Evolutionary conservation across 2,113 vertebrate genomes (phyloP).

Genomic region (Aegithalos caudatus): DNA sequence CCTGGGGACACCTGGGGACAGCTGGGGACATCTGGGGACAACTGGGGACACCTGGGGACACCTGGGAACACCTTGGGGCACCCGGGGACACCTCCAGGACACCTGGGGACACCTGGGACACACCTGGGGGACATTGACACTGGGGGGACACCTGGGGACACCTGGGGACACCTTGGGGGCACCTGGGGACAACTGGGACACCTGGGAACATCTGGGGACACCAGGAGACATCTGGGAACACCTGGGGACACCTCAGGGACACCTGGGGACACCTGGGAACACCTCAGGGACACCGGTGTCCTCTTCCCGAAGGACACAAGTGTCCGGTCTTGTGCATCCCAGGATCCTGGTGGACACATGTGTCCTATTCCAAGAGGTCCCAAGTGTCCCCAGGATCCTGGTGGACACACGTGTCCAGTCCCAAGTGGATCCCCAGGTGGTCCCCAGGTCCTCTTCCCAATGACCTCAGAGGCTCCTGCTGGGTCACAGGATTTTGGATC

Average conservation of each 20-base stretch:
- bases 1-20: too few relatives aligned
- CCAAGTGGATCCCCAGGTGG: not conserved
- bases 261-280: not conserved
- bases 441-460: not conserved
- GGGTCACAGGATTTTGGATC: not conserved
- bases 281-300: constrained; percentile 61
- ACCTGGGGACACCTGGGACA: not conserved
- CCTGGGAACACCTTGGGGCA: too few relatives aligned
- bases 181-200: constrained; percentile 11
- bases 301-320: not conserved
- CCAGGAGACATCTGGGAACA: not conserved
- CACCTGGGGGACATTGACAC: constrained; percentile 66
- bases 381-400: not conserved
- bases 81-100: too few relatives aligned
- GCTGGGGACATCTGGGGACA: too few relatives aligned
- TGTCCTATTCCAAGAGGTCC: too few relatives aligned
- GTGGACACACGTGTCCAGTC: not conserved
- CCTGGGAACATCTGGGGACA: not conserved
- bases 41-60: constrained; percentile 63
- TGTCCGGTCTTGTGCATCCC: not conserved
- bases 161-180: constrained; percentile 53
- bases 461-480: not conserved
- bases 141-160: not conserved
- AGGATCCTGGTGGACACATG: not conserved
- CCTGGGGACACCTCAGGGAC: not conserved